These are phyloP conservation scores for Rhagoletis pomonella DNA, from an alignment of 1,140 invertebrate species.

Conservation along the genomic window DNA sequence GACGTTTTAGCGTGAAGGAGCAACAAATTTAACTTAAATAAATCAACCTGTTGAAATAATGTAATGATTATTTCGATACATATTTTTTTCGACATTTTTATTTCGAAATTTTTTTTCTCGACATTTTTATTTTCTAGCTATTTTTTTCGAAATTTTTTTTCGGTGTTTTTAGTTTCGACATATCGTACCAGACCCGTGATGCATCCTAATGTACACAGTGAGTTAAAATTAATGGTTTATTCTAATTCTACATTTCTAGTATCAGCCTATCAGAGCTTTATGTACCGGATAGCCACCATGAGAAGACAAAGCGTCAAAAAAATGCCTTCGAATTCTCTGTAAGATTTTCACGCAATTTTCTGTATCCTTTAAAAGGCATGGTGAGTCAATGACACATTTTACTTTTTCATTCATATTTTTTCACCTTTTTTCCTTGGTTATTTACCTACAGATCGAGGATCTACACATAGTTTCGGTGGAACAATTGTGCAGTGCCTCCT, in stretches of 20 bases:
- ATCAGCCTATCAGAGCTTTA: conserved; percentile 63
- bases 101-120: too few species aligned
- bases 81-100: too few species aligned
- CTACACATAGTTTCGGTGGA: conserved; percentile 60
- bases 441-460: conserved; percentile 61
- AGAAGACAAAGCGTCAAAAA: conserved; percentile 62
- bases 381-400: conserved; percentile 21
- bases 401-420: not conserved
- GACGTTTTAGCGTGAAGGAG: too few species aligned
- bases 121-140: too few species aligned
- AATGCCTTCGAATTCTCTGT: conserved; percentile 69
- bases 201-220: too few species aligned
- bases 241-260: conserved; percentile 8
- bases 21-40: too few species aligned
- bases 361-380: conserved; percentile 68
- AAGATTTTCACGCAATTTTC: conserved; percentile 65
- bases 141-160: too few species aligned
- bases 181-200: too few species aligned
- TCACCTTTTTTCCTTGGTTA: not conserved
- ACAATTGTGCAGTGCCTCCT: conserved; percentile 63
- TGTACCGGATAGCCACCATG: conserved; percentile 57
- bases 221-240: not conserved
- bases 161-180: too few species aligned
- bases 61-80: too few species aligned
- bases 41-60: too few species aligned